Evolutionary conservation across 1,140 invertebrate genomes (phyloP), one percentile per base, ranked within the genome.

Genomic region (Ostrea denselamellosa): DNA sequence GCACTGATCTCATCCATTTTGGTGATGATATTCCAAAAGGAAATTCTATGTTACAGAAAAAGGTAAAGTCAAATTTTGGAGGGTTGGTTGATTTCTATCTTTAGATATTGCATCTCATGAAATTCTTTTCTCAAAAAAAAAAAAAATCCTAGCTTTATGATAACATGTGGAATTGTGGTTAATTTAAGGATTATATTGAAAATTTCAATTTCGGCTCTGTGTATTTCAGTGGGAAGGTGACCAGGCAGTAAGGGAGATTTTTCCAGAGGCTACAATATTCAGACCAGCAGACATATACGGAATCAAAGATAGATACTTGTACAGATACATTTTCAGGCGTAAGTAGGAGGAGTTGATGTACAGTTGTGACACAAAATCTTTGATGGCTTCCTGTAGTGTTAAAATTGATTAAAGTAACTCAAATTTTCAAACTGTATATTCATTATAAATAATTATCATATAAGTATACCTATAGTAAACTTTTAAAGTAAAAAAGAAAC

Each of bases 181-280:
- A 14, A 17, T 85, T 10, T 85, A 51, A 83, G 51, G 82, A 56
- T 56, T 54, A 54, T 54, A n/a, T 9, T 22, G 17, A 77, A 14
- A 12, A 77, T 77, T 7, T 62, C 10, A 0, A 12, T 77, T 25
- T 71, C 10, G 19, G 25, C 65, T 28, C 52, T 87, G 22, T 34
- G 25, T 89, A 51, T 93, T 93, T 17, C 90, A 95, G 96, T 98
- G 96, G 94, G 91, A 95, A 65, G 98, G 98, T 34, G 99, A 99
- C 95, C 91, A 96, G 92, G 98, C 97, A 22, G 98, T 99, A 0
- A 96, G 95, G 88, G 97, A 98, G 94, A 98, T 99, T 94, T 99
- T 99, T 95, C 99, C 99, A 2, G 97, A 98, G 88, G 99, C 98
- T 8, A 98, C 97, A 14, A 98, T 99, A 89, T 96, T 99, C 89